phyloP scores from a whole-genome alignment of 2,888 invertebrate genomes.

The Lithophane ornitopus region DNA sequence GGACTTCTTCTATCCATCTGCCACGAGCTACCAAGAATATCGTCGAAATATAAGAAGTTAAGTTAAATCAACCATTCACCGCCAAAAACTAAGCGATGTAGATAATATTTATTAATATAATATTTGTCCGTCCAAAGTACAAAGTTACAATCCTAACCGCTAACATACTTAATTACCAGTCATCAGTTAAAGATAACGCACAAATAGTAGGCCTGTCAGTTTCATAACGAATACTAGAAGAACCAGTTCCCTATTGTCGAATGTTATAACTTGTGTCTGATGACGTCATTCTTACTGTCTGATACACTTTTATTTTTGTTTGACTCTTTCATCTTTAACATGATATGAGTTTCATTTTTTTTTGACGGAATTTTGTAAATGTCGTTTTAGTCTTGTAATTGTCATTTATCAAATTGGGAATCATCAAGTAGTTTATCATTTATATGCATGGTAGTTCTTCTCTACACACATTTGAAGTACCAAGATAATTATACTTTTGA shows the following conservation, averaged over 20 bases:
- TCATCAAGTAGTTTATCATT: neutral
- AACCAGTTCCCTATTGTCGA: slow-evolving; percentile 41
- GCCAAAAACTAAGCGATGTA: neutral
- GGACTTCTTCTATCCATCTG: neutral
- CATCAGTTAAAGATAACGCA: slow-evolving; percentile 28
- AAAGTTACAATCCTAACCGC: neutral
- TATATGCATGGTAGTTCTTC: neutral
- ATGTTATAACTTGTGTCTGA: slow-evolving; percentile 18
- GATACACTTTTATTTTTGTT: slow-evolving; percentile 44
- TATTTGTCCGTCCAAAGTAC: neutral
- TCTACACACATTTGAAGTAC: no score
- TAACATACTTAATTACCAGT: slow-evolving; percentile 18
- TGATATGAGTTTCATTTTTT: neutral
- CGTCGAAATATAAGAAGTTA: neutral
- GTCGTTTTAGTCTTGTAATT: neutral
- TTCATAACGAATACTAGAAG: slow-evolving; percentile 18
- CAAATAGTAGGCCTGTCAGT: slow-evolving; percentile 25
- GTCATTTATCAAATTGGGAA: neutral
- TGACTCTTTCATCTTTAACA: neutral
- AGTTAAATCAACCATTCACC: neutral
- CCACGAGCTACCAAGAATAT: neutral
- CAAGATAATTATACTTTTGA: no score
- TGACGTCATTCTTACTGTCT: slow-evolving; percentile 35
- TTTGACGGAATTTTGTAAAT: neutral
- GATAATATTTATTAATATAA: neutral